Percentiles rank a stretch among this genome's conserved stretches.
Evolutionary conservation across 30 jellyfish, hydroid and myxozoan species (phyloP).

Genomic region (Turritopsis rubra): DNA sequence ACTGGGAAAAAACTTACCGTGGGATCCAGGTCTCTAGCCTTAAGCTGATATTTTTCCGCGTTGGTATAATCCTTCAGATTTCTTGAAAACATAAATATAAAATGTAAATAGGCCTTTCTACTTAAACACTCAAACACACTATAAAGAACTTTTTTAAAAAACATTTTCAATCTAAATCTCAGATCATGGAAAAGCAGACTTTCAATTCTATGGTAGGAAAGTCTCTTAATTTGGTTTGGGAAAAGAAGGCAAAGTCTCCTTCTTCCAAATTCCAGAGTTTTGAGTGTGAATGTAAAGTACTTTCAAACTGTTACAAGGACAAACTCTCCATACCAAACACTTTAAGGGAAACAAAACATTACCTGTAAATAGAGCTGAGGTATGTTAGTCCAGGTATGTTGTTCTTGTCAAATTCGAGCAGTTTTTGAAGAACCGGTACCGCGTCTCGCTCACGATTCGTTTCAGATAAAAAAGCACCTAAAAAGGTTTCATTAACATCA

Average conservation of each 20-base stretch:
- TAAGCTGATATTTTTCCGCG: slow-evolving; percentile 50
- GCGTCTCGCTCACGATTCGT: slow-evolving; percentile 40
- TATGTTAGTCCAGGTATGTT: slow-evolving; percentile 26
- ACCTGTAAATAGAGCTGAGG: slow-evolving; percentile 57
- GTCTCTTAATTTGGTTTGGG: no score
- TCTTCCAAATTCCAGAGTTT: no score
- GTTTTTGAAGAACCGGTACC: slow-evolving; percentile 18
- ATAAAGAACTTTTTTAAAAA: no score
- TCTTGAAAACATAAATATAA: slow-evolving; percentile 22
- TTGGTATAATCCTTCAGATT: slow-evolving; percentile 37
- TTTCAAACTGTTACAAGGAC: no score
- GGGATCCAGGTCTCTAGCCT: slow-evolving; percentile 38
- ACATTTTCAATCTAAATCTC: not conserved
- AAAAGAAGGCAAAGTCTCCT: no score
- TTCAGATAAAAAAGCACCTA: slow-evolving; percentile 46
- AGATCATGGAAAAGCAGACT: no score
- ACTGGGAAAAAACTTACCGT: slow-evolving; percentile 44
- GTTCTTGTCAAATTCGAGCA: slow-evolving; percentile 32
- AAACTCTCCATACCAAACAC: no score
- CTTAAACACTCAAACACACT: no score
- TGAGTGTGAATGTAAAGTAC: no score
- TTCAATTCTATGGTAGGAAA: no score
- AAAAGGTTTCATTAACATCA: not conserved
- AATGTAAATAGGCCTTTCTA: no score
- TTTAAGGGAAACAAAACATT: not conserved